Evolutionary conservation across 1,140 invertebrate genomes (phyloP).

Genomic region (Drosophila insularis): DNA sequence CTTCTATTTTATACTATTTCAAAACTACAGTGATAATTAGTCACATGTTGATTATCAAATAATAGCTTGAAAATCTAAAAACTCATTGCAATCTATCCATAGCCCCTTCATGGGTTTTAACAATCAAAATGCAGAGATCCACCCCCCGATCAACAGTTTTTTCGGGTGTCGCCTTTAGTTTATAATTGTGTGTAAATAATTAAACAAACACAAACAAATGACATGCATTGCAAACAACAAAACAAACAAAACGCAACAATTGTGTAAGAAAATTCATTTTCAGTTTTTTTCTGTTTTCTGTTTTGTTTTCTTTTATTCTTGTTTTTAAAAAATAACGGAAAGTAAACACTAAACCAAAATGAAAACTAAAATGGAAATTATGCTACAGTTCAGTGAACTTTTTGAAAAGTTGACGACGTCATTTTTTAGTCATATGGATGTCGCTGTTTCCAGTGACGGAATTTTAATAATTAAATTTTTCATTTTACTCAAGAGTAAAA

Average conservation of each 20-base stretch:
- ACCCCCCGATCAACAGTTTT: background rate
- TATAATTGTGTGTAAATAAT: slow-evolving; percentile 48
- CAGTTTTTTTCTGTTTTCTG: background rate
- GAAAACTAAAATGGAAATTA: slow-evolving; percentile 34
- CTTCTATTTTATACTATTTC: too few relatives aligned
- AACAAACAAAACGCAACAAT: background rate
- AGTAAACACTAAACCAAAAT: background rate
- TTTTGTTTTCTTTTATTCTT: background rate
- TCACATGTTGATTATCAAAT: background rate
- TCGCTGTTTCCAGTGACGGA: slow-evolving; percentile 16
- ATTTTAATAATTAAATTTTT: too few relatives aligned
- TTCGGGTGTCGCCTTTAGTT: slow-evolving; percentile 33
- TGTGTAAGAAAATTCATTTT: slow-evolving; percentile 12
- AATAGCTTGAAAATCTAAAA: slow-evolving; percentile 14
- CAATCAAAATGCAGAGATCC: background rate
- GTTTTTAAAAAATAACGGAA: slow-evolving; percentile 13
- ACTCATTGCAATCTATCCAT: background rate
- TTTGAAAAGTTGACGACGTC: slow-evolving; percentile 45
- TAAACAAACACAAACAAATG: slow-evolving; percentile 27
- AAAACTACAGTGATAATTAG: background rate
- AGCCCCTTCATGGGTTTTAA: background rate
- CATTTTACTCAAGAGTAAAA: too few relatives aligned
- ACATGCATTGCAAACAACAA: slow-evolving; percentile 28
- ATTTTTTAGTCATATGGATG: slow-evolving; percentile 44
- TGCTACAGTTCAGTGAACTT: slow-evolving; percentile 64